phyloP scores from a whole-genome alignment of 2,888 invertebrate genomes.

The Orchesellides sinensis region DNA sequence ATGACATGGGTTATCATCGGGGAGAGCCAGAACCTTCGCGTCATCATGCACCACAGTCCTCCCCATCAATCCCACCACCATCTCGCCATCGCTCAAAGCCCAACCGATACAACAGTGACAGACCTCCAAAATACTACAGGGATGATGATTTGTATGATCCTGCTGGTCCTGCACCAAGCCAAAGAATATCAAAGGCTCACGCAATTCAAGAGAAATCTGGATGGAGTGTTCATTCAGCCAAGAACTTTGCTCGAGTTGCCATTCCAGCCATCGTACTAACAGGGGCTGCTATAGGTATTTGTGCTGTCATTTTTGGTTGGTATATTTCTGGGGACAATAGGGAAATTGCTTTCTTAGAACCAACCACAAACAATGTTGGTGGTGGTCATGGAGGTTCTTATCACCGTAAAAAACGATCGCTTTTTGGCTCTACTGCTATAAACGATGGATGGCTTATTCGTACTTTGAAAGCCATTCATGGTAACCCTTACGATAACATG shows the following conservation, averaged over 20 bases:
- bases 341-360: slow-evolving; percentile 68
- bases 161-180: slow-evolving; percentile 31
- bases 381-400: slow-evolving; percentile 2
- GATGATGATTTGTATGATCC: slow-evolving; percentile 50
- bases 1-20: slow-evolving; percentile 16
- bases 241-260: slow-evolving; percentile 79
- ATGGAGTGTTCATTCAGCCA: slow-evolving; percentile 66
- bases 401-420: slow-evolving; percentile 63
- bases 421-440: slow-evolving; percentile 60
- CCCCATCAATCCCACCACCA: slow-evolving; percentile 28
- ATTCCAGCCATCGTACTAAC: slow-evolving; percentile 88
- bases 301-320: slow-evolving; percentile 87
- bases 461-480: slow-evolving; percentile 72
- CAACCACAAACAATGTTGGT: slow-evolving; percentile 28
- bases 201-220: slow-evolving; percentile 67
- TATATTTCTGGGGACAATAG: slow-evolving; percentile 75
- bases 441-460: slow-evolving; percentile 73
- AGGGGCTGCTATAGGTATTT: slow-evolving; percentile 89
- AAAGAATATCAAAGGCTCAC: slow-evolving; percentile 61
- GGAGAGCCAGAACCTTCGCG: slow-evolving; percentile 37
- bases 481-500: slow-evolving; percentile 71
- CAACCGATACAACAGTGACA: slow-evolving; percentile 36
- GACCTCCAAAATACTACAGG: slow-evolving; percentile 39
- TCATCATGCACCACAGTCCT: slow-evolving; percentile 25
- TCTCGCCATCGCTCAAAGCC: slow-evolving; percentile 37